These are phyloP conservation scores for Leptopilina boulardi DNA, from an alignment of 1,140 invertebrate species.

Conservation along the genomic window DNA sequence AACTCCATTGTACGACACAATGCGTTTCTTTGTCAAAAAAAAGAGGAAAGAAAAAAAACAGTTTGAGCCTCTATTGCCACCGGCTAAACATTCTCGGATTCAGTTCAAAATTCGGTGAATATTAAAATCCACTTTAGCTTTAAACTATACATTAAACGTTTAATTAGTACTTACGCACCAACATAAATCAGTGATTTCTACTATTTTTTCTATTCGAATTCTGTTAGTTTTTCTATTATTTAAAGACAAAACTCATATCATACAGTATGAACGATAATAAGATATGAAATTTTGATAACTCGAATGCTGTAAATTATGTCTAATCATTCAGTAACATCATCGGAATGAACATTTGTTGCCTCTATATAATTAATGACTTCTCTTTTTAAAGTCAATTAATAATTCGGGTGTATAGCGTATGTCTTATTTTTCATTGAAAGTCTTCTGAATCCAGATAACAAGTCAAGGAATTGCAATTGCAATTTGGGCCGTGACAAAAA, in stretches of 20 bases:
- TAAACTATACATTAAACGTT: no score
- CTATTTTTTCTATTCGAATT: no score
- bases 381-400: slow-evolving; percentile 15
- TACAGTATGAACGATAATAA: no score
- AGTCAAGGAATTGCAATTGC: slow-evolving; percentile 21
- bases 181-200: no score
- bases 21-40: background rate
- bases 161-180: no score
- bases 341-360: background rate
- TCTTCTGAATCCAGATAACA: slow-evolving; percentile 26
- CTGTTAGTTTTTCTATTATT: no score
- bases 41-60: no score
- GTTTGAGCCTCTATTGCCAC: background rate
- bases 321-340: background rate
- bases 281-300: slow-evolving; percentile 2
- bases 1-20: background rate
- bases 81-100: slow-evolving; percentile 6
- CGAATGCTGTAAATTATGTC: background rate
- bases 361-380: slow-evolving; percentile 15
- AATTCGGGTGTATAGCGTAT: background rate
- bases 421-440: slow-evolving; percentile 20
- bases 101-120: background rate
- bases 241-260: no score
- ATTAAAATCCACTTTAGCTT: background rate
- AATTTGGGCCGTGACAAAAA: slow-evolving; percentile 31